Base-by-base conservation (phyloP, 2,888 invertebrate species). In the Calameuta idolon region DNA sequence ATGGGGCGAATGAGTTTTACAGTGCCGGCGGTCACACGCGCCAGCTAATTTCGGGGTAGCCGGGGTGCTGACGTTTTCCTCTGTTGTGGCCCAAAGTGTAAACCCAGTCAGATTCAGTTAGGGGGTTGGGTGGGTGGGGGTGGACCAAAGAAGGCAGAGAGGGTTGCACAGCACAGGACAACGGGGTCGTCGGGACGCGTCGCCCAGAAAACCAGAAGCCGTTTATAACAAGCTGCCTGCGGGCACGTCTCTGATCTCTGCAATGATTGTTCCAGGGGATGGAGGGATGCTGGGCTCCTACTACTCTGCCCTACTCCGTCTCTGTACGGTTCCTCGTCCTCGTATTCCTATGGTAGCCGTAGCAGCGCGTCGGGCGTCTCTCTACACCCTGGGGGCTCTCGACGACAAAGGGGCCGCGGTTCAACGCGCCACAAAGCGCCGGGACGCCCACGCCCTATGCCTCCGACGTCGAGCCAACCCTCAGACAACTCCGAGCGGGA, bases 391-490 rank as follows among this genome's bases (percentile, higher is more conserved):
- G 74, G 74, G 69, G 78, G 82, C 85, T 82, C 79, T 80, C 83
- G 85, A 86, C 88, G 89, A 91, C 89, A 90, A 90, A 90, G 90
- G 88, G 89, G 86, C 88, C 89, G 89, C 89, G 89, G 90, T 91
- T 90, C 89, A 89, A 91, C 91, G 91, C 91, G 90, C 89, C 90
- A 90, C 91, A 90, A 91, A 91, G 90, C 90, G 88, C 87, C 87
- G 88, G 87, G 88, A 89, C 88, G 87, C 88, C 88, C 89, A 86
- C 87, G 86, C 84, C 86, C 80, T 69, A 31, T 73, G 11, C 55
- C 79, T 40, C 77, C 37, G 15, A 81, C 76, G 69, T 68, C 34
- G 35, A 31, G n/a, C 71, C 71, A 31, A 71, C 71, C 71, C 33
- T 76, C 78, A 77, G 80, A 81, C 84, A 83, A 87, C 82, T 83